These are phyloP conservation scores for Eupsilia transversa DNA, from an alignment of 2,888 invertebrate species.

Conservation along the genomic window DNA sequence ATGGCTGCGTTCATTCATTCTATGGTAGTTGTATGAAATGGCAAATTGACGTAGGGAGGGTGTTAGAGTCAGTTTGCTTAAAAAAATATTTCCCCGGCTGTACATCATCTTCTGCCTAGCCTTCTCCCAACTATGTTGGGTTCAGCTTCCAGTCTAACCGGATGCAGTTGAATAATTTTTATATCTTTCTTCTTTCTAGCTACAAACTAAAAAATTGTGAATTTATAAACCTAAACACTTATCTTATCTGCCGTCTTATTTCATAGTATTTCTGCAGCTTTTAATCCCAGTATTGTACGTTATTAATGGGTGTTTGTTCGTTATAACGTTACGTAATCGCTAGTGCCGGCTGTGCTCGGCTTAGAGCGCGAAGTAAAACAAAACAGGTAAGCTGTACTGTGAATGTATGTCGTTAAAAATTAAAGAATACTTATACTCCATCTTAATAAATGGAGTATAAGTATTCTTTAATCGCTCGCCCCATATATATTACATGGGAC, in stretches of 20 bases:
- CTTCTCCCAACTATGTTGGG: no score
- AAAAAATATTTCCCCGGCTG: neutral
- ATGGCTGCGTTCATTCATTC: no score
- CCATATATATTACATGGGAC: no score
- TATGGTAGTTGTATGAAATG: no score
- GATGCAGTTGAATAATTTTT: no score
- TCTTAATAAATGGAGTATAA: no score
- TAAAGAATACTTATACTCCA: neutral
- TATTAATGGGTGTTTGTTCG: slow-evolving; percentile 11
- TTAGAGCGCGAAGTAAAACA: slow-evolving; percentile 27
- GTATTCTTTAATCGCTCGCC: no score
- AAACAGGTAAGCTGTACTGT: slow-evolving; percentile 12
- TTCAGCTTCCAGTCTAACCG: no score
- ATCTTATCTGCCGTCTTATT: slow-evolving; percentile 17
- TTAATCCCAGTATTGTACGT: slow-evolving; percentile 40
- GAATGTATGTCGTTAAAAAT: neutral
- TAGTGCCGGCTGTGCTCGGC: slow-evolving; percentile 22
- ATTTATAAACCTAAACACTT: neutral
- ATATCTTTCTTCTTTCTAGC: no score
- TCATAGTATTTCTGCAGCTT: slow-evolving; percentile 30
- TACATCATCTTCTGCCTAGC: no score
- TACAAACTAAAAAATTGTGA: neutral
- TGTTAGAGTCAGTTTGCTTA: neutral
- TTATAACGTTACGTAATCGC: slow-evolving; percentile 11
- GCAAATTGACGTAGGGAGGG: neutral